A percentile compares a stretch with the other conserved stretches of the same genome.
These are phyloP conservation scores for Harpalus rubripes DNA, from an alignment of 2,888 invertebrate genomes.

Conservation along the genomic window DNA sequence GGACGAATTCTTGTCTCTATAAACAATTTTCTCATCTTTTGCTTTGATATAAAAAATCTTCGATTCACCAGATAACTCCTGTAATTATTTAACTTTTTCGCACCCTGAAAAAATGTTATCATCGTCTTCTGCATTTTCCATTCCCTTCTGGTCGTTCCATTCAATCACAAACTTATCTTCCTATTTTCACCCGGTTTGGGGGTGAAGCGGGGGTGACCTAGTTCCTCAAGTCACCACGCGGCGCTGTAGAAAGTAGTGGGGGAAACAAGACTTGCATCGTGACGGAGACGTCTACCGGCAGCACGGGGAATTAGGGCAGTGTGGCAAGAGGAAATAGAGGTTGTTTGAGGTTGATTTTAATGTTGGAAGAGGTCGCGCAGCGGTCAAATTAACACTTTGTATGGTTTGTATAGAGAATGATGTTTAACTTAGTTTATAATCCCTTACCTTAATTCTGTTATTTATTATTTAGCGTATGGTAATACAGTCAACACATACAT, in stretches of 20 bases:
- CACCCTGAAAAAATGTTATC: not conserved
- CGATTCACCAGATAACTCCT: not conserved
- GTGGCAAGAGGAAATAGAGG: not conserved
- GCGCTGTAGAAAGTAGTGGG: not conserved
- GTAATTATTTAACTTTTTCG: not conserved
- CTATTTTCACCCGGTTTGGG: not conserved
- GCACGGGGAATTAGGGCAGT: not conserved
- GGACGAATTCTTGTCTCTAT: no score
- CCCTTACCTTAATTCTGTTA: no score
- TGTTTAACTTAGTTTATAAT: no score
- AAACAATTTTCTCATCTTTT: no score
- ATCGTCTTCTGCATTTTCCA: not conserved
- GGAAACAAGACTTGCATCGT: not conserved
- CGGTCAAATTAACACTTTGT: no score
- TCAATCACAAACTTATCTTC: conserved; percentile 21
- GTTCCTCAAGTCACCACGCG: not conserved
- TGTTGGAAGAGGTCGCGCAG: no score
- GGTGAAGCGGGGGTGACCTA: not conserved
- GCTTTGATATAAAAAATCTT: not conserved
- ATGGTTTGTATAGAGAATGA: no score
- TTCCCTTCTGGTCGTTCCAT: not conserved
- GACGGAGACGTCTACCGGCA: not conserved
- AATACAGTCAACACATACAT: no score
- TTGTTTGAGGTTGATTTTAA: not conserved
- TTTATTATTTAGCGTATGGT: no score